phyloP scores from a whole-genome alignment of 1,140 invertebrate species.

The Drosophila athabasca region DNA sequence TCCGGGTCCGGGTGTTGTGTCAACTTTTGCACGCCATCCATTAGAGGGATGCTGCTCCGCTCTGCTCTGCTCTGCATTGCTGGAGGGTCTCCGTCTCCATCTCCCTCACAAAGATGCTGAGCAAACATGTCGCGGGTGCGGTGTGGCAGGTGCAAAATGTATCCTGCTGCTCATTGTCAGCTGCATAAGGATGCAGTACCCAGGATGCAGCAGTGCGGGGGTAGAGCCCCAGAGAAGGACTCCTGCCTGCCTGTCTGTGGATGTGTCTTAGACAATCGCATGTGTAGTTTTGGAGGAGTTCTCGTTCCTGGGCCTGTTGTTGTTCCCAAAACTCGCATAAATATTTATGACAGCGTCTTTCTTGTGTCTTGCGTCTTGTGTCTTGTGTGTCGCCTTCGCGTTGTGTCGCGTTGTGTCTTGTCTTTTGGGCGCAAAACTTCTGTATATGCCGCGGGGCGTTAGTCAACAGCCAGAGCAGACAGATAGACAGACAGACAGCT shows the following conservation, averaged over 20 bases:
- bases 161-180: conserved; percentile 78
- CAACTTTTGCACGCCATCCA: conserved; percentile 78
- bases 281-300: conserved; percentile 55
- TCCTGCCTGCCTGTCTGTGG: conserved; percentile 35
- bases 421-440: conserved; percentile 52
- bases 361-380: conserved; percentile 41
- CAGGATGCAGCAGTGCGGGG: conserved; percentile 3
- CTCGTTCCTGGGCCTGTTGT: conserved; percentile 47
- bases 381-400: no score
- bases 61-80: neutral
- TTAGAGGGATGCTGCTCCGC: conserved; percentile 49
- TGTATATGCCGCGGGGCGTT: conserved; percentile 55
- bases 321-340: conserved; percentile 83
- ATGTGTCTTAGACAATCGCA: conserved; percentile 78
- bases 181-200: conserved; percentile 36
- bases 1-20: conserved; percentile 63
- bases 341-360: conserved; percentile 83
- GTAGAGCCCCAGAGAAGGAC: conserved; percentile 23
- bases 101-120: conserved; percentile 47
- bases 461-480: conserved; percentile 36
- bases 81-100: neutral
- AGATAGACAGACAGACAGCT: conserved; percentile 63
- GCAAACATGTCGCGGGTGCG: conserved; percentile 66
- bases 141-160: conserved; percentile 70
- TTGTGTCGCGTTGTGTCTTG: conserved; percentile 21